Evolutionary conservation across 2,888 invertebrate species (phyloP), one percentile per base, ranked within the genome.

Genomic region (Andrena camellia): DNA sequence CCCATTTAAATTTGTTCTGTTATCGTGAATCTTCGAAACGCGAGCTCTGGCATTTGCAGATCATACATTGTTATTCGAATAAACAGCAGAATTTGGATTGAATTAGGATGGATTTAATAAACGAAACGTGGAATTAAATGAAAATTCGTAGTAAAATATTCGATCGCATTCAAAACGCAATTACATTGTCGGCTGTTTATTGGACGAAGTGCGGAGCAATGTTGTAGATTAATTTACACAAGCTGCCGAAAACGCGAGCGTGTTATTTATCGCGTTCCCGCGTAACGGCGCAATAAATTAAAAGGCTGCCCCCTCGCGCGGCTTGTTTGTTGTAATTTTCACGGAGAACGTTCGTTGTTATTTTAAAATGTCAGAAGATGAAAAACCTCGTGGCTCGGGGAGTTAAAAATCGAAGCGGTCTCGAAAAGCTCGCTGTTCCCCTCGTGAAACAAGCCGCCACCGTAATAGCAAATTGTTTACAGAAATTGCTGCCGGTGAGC

Each of bases 161-260:
- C 63, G 59, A 31, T 33, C 42, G 2, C 23, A 0, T 31, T 17
- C n/a, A n/a, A 57, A 33, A 63, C 35, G 26, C 42, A 31, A 7
- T 57, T 60, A 26, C 33, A 23, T 1, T 6, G 29, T 20, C 20
- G 42, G 42, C 48, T 57, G n/a, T 69, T 63, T 33, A 52, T 57
- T 26, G 54, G 20, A 33, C 54, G 48, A 26, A 52, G 35, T 17
- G 33, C 26, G 26, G 57, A 20, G 29, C 68, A 20, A 78, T 54
- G 54, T 78, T 78, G 63, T 29, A 78, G 54, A 81, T 81, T 71
- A 78, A 71, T 81, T 78, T 78, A 33, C 48, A 35, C 64, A 26
- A 52, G 48, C 54, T 33, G 68, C 35, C 63, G 68, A 63, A 78
- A 78, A 54, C 31, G 50, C 50, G 33, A 31, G 57, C 50, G 23